phyloP scores from a whole-genome alignment of 2,113 vertebrate species.

The Semnornis frantzii region DNA sequence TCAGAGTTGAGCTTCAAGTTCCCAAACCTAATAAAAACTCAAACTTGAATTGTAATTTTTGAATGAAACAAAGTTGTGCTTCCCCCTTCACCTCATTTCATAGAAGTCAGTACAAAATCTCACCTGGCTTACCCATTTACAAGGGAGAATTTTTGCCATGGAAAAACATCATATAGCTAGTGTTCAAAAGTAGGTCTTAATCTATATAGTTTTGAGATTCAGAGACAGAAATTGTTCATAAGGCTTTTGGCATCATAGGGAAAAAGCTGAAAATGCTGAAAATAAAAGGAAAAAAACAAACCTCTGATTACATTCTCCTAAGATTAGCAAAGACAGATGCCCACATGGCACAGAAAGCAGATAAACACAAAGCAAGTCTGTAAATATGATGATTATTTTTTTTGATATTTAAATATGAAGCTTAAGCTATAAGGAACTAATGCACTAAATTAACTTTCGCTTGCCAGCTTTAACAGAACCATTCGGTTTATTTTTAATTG shows the following conservation, averaged over 20 bases:
- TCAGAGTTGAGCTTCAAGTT: background rate
- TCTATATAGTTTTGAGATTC: background rate
- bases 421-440: background rate
- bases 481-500: constrained; percentile 20
- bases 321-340: constrained; percentile 54
- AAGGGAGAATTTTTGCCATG: background rate
- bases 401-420: constrained; percentile 51
- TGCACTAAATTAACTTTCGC: background rate
- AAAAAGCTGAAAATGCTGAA: background rate
- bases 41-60: background rate
- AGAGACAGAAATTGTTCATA: background rate
- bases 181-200: background rate
- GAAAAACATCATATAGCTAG: background rate
- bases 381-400: constrained; percentile 38
- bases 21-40: background rate
- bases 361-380: constrained; percentile 38
- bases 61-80: background rate
- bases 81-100: background rate
- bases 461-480: background rate
- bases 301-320: background rate
- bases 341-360: background rate
- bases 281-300: constrained; percentile 28
- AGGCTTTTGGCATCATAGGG: background rate
- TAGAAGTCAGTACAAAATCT: background rate
- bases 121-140: background rate